Evolutionary conservation across 2,888 invertebrate species (phyloP), one percentile per base, ranked within the genome.

Genomic region (Hartigia nigra): DNA sequence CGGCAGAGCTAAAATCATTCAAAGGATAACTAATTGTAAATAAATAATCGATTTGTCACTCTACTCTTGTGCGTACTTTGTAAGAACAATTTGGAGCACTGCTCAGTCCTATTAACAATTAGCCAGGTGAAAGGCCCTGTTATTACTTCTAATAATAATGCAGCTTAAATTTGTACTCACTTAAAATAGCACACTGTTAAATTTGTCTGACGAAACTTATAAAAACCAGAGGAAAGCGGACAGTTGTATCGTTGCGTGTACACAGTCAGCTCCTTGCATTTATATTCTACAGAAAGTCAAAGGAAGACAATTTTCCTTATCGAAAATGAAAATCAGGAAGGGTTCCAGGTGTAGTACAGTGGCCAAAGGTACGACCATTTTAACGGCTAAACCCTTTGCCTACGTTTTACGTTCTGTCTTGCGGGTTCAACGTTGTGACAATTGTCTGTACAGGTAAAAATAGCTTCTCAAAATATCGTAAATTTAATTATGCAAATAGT

Each of bases 361-460:
- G 11, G 34, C 12, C 14, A 80, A 76, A 78, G 84, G 81, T 36
- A 81, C 80, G 12, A 79, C 84, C 74, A 82, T 86, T 79, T 81
- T 85, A 76, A 84, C 76, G 12, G 80, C 80, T n/a, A 79, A 84
- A 79, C 85, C 85, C n/a, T 85, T 85, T 79, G 82, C 81, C 31
- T 82, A 86, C 76, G 69, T 83, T 75, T 80, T 85, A 74, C 82
- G 75, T 77, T 81, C 82, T 12, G 70, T 78, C 31, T 78, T 82
- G 39, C 82, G 84, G 23, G 75, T 74, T 39, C 81, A 86, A 74
- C 82, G 80, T 77, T 85, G 85, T 39, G 85, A 85, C 70, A 55
- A 86, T 76, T 85, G 86, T 79, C 81, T 85, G 37, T 77, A 74
- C 76, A 85, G 85, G 85, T 85, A 84, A 79, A 35, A 12, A 55